A percentile compares a stretch with the other conserved stretches of the same genome.
Conservation (phyloP, 1,140 invertebrate genomes). For the Cydia pomonella region DNA sequence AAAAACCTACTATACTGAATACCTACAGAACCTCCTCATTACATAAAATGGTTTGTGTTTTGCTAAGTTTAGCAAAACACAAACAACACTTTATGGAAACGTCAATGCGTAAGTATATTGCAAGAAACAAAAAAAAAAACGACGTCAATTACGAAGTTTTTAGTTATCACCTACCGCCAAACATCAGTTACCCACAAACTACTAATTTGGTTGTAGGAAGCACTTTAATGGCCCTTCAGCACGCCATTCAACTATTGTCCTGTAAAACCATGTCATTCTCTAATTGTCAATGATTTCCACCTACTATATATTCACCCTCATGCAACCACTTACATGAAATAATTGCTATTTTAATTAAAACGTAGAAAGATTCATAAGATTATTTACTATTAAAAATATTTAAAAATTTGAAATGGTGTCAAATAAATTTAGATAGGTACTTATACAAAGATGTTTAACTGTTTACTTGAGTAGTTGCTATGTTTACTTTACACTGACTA, state of each 20-base stretch:
- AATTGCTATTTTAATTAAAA: not conserved
- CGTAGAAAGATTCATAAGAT: not conserved
- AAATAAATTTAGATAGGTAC: not conserved
- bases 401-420: not conserved
- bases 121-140: too few relatives aligned
- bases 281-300: slow-evolving; percentile 21
- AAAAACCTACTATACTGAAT: too few relatives aligned
- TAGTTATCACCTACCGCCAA: not conserved
- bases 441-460: too few relatives aligned
- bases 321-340: not conserved
- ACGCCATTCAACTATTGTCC: slow-evolving; percentile 22
- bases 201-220: slow-evolving; percentile 3
- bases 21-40: too few relatives aligned
- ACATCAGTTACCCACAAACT: not conserved
- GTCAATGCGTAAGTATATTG: too few relatives aligned
- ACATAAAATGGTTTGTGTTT: too few relatives aligned
- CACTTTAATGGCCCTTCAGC: not conserved
- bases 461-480: too few relatives aligned
- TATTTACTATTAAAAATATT: not conserved
- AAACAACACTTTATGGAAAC: too few relatives aligned
- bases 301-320: not conserved
- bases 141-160: too few relatives aligned
- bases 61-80: too few relatives aligned
- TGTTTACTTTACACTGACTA: too few relatives aligned
- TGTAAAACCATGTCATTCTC: slow-evolving; percentile 16